Evolutionary conservation across 2,113 vertebrate genomes (phyloP).

Genomic region (Nothoprocta pentlandii): DNA sequence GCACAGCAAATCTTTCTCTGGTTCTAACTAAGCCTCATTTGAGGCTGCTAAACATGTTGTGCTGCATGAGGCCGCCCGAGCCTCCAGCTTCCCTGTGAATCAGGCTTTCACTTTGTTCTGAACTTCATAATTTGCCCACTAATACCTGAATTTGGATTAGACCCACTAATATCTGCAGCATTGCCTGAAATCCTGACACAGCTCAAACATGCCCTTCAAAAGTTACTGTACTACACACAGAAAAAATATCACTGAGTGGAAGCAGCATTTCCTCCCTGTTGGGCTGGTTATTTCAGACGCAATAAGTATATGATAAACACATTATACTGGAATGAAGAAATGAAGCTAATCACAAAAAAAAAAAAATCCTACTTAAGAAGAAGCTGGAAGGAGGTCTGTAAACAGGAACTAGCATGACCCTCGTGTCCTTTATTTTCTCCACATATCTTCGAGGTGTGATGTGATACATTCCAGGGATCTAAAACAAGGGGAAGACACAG

Average conservation of each 20-base stretch:
- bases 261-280: not conserved
- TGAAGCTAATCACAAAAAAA: not conserved
- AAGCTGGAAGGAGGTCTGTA: conserved; percentile 15
- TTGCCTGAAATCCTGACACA: not conserved
- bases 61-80: not conserved
- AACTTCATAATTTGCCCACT: rapidly evolving
- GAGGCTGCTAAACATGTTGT: not conserved
- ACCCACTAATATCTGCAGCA: rapidly evolving
- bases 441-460: conserved; percentile 1
- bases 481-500: conserved; percentile 10
- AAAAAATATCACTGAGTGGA: not conserved
- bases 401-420: conserved; percentile 5
- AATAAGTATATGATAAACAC: not conserved
- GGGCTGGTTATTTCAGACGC: not conserved
- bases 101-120: not conserved
- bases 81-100: not conserved
- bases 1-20: not conserved
- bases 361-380: conserved; percentile 11
- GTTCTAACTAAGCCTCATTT: not conserved
- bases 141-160: not conserved
- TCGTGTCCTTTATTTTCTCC: not conserved
- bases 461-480: not conserved
- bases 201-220: not conserved
- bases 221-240: rapidly evolving
- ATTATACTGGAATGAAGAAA: not conserved